Evolutionary conservation across 2,888 invertebrate genomes (phyloP), one percentile per base, ranked within the genome.

Genomic region (Drosophila emarginata): DNA sequence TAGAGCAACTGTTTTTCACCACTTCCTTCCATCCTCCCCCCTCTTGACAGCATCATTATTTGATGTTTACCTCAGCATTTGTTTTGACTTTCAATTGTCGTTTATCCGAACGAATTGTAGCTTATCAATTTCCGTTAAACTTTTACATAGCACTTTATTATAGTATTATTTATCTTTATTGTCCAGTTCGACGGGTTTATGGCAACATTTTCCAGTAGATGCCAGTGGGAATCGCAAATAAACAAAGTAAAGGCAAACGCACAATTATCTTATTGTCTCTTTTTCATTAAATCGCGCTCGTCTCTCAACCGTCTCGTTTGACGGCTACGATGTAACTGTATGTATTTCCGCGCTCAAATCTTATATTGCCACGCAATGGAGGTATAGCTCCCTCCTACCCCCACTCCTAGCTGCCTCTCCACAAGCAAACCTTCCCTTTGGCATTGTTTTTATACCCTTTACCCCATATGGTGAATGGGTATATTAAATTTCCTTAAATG

Each of bases 271-370:
- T 66, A 59, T 32, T 65, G 15, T 60, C 68, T 60, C 23, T 67
- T 36, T 60, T 11, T 14, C 28, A 26, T 37, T n/a, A 40, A 52
- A 52, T 39, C 52, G 51, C 54, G 72, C 26, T 54, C 77, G 77
- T 70, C 75, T 32, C 70, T 60, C 68, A 62, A 69, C 88, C 80
- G 83, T 67, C 78, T 72, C 59, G 53, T 61, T 52, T 63, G 77
- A 86, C 83, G 75, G 57, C 66, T 80, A 68, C 61, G 72, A 65
- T 86, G 88, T 88, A 86, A 84, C 78, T 84, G 86, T 76, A 67
- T 71, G 70, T 59, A 66, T 74, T 87, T 72, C 37, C 75, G 62
- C 85, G 68, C 82, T 84, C 85, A 84, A 84, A 76, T 21, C 45
- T 45, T 45, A 45, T 81, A 82, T 72, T 39, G 81, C 70, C 72